Conservation (phyloP, 2,888 invertebrate species). For the Nymphalis polychloros region DNA sequence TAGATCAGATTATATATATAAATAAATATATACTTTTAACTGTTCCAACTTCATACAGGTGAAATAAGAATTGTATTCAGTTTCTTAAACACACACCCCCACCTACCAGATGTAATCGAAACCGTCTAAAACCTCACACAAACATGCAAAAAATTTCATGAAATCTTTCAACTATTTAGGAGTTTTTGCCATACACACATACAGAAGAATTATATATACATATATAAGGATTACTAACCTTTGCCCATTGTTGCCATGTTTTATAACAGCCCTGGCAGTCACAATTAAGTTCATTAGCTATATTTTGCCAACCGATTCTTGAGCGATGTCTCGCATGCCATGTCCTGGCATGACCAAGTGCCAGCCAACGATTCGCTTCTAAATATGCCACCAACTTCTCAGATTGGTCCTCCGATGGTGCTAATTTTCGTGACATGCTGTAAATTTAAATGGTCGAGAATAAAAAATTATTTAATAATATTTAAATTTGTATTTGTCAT, state of each 20-base stretch:
- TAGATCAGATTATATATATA: no score
- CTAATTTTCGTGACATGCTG: conserved; percentile 13
- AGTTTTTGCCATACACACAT: no score
- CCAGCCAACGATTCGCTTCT: conserved; percentile 8
- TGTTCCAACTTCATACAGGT: no score
- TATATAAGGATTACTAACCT: not conserved
- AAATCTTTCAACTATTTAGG: not conserved
- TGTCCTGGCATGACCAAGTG: not conserved
- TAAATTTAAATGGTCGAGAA: not conserved
- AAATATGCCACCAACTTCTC: conserved; percentile 11
- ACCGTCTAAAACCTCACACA: no score
- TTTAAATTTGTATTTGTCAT: no score
- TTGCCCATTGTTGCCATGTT: conserved; percentile 18
- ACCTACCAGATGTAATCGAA: no score
- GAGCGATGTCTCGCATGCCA: conserved; percentile 9
- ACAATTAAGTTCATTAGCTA: conserved; percentile 6
- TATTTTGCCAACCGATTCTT: conserved; percentile 7
- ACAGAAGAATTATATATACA: not conserved
- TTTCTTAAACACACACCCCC: no score
- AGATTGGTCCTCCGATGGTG: conserved; percentile 10
- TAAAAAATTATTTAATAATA: no score
- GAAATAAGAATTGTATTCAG: no score
- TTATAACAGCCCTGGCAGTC: conserved; percentile 8
- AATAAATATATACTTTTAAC: no score
- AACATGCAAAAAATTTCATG: no score